Conservation (phyloP, 2,888 invertebrate species). For the Ommatoiulus sabulosus region DNA sequence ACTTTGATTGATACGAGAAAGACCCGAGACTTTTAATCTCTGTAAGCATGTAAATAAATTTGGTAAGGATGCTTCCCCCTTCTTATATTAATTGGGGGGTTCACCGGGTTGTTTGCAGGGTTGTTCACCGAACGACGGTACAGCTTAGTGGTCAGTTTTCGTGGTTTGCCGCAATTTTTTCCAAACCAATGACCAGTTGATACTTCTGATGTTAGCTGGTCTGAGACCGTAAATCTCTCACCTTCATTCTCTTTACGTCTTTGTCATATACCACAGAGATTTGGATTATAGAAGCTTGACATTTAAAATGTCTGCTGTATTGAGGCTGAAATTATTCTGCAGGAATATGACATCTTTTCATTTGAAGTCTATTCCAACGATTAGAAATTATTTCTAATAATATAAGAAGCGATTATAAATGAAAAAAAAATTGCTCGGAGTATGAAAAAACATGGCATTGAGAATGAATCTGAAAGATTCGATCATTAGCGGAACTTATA, state of each 20-base stretch:
- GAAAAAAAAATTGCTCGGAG: too few relatives aligned
- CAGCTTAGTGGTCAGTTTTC: neutral
- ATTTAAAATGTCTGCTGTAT: too few relatives aligned
- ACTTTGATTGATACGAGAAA: slow-evolving; percentile 43
- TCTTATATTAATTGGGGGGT: slow-evolving; percentile 38
- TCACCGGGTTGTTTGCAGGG: slow-evolving; percentile 35
- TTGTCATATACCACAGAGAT: neutral
- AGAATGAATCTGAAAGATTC: too few relatives aligned
- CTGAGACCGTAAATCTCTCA: neutral
- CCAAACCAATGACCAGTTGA: neutral
- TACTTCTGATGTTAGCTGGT: neutral
- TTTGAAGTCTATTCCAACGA: too few relatives aligned
- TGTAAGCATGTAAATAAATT: slow-evolving; percentile 43
- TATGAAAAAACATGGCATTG: too few relatives aligned
- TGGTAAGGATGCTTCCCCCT: slow-evolving; percentile 9
- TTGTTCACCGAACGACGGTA: slow-evolving; percentile 36
- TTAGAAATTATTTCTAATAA: too few relatives aligned
- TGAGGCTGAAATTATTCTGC: too few relatives aligned
- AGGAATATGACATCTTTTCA: too few relatives aligned
- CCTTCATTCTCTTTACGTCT: neutral
- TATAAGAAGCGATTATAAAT: too few relatives aligned
- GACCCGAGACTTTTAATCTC: slow-evolving; percentile 38
- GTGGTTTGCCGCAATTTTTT: neutral
- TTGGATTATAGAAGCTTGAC: too few relatives aligned
- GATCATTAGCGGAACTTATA: too few relatives aligned